These are phyloP conservation scores for Steromphala cineraria DNA, from an alignment of 2,888 invertebrate genomes.

Conservation along the genomic window DNA sequence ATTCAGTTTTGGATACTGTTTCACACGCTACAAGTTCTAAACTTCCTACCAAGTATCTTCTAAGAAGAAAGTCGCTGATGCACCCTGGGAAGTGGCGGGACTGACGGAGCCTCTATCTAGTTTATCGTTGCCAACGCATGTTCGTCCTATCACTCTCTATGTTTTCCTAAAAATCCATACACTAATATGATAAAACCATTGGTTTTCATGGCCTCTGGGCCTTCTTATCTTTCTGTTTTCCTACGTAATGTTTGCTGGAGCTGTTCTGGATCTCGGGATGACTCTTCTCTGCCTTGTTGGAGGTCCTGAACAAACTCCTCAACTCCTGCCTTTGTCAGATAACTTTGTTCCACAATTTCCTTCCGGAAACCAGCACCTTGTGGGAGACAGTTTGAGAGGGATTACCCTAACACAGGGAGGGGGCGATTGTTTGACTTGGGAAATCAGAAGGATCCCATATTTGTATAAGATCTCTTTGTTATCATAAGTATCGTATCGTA, in stretches of 20 bases:
- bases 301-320: neutral
- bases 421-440: neutral
- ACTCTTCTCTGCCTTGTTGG: neutral
- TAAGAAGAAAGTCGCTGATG: neutral
- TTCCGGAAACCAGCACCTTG: neutral
- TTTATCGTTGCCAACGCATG: no score
- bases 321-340: neutral
- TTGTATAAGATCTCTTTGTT: no score
- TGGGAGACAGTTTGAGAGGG: neutral
- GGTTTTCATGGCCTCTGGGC: neutral
- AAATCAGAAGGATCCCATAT: neutral
- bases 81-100: no score
- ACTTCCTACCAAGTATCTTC: neutral
- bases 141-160: neutral
- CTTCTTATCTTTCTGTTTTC: constrained; percentile 2
- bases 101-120: no score
- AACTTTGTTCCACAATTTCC: constrained; percentile 17
- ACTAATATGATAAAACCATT: neutral
- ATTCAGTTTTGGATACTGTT: neutral
- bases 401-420: neutral
- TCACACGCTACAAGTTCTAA: neutral
- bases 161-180: constrained; percentile 1
- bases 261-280: neutral
- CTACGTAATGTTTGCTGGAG: neutral
- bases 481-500: no score